phyloP scores from a whole-genome alignment of 2,888 invertebrate species.

The Mythimna loreyi region DNA sequence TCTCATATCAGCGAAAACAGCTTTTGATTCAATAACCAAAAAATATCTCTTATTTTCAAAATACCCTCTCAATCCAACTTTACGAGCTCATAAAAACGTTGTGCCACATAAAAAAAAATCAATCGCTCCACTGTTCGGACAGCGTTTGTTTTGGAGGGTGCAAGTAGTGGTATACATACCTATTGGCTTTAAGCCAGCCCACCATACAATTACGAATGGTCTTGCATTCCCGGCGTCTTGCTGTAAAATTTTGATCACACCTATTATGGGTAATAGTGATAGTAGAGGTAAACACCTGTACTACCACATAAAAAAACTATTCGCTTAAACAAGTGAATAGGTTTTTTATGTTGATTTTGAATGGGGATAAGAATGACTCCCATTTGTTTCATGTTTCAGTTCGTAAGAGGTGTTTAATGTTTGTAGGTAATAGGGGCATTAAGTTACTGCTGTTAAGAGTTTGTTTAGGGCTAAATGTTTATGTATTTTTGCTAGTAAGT shows the following conservation, averaged over 20 bases:
- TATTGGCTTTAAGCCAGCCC: constrained; percentile 50
- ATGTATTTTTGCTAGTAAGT: not conserved
- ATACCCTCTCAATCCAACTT: constrained; percentile 22
- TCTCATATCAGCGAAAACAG: not conserved
- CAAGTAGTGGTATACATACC: constrained; percentile 17
- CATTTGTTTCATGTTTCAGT: constrained; percentile 7
- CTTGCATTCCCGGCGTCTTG: constrained; percentile 36
- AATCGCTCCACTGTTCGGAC: constrained; percentile 52
- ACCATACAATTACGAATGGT: constrained; percentile 43
- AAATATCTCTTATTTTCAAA: constrained; percentile 23
- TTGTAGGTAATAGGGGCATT: constrained; percentile 16
- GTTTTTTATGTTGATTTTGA: constrained; percentile 51
- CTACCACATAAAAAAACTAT: too few species aligned
- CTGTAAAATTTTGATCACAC: constrained; percentile 40
- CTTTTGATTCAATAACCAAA: constrained; percentile 7
- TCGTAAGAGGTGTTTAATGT: constrained; percentile 29
- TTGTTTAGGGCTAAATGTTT: constrained; percentile 6
- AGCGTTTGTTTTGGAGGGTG: constrained; percentile 48
- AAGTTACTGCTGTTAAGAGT: constrained; percentile 8
- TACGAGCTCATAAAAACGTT: constrained; percentile 33
- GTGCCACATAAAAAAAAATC: constrained; percentile 55
- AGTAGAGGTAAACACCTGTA: too few species aligned
- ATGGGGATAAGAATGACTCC: constrained; percentile 13
- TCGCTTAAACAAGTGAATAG: constrained; percentile 25
- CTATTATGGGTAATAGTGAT: constrained; percentile 31